These are phyloP conservation scores for Chaetops frenatus DNA, from an alignment of 2,113 vertebrate genomes.

Conservation along the genomic window DNA sequence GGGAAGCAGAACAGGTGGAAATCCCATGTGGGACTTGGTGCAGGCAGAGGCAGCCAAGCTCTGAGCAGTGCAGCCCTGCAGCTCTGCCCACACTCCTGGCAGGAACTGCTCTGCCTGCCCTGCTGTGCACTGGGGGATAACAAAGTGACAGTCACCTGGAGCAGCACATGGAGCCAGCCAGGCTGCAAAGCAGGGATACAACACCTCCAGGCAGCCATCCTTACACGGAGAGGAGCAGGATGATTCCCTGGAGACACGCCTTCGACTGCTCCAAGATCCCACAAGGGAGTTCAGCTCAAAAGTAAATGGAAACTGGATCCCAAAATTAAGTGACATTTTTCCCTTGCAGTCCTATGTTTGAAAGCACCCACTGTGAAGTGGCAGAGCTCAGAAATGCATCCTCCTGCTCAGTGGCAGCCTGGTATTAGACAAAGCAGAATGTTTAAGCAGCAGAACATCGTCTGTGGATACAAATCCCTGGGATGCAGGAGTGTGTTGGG, in stretches of 20 bases:
- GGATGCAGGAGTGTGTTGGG: background rate
- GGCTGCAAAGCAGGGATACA: background rate
- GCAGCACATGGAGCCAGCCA: background rate
- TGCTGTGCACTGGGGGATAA: background rate
- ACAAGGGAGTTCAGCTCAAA: background rate
- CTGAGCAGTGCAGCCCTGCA: fast-evolving
- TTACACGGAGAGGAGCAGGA: fast-evolving
- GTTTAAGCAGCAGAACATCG: background rate
- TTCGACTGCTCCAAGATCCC: background rate
- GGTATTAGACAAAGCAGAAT: background rate
- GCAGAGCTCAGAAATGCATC: background rate
- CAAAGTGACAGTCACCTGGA: background rate
- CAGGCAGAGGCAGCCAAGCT: background rate
- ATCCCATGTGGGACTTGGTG: fast-evolving
- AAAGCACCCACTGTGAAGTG: background rate
- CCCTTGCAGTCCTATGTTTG: background rate
- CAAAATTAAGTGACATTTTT: background rate
- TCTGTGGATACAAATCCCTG: background rate
- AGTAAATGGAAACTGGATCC: background rate
- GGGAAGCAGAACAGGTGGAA: background rate
- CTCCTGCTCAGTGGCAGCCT: background rate
- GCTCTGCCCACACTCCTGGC: background rate
- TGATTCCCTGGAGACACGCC: background rate
- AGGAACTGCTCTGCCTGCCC: background rate
- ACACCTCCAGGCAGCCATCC: background rate